These are phyloP conservation scores for Tetraodon nigroviridis DNA, from an alignment of 2,113 vertebrate species.

Conservation along the genomic window DNA sequence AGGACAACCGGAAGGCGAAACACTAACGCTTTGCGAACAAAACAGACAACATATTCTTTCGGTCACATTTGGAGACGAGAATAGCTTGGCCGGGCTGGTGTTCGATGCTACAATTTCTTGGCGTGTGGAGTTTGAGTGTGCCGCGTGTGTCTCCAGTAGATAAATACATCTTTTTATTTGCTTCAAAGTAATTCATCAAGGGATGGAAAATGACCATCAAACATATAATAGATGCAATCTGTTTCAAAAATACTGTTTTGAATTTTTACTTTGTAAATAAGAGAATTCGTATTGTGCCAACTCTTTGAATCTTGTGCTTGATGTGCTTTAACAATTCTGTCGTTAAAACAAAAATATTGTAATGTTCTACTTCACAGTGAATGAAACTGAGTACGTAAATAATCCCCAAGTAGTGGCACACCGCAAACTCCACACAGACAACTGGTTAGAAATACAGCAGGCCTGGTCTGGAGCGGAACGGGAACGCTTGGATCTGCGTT, in stretches of 20 bases:
- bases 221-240: too few relatives aligned
- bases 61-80: constrained; percentile 23
- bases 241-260: neutral
- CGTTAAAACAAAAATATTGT: too few relatives aligned
- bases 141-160: constrained; percentile 2
- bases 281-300: too few relatives aligned
- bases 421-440: constrained; percentile 6
- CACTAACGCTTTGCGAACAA: constrained; percentile 50
- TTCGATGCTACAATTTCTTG: constrained; percentile 12
- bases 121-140: constrained; percentile 10
- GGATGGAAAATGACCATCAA: too few relatives aligned
- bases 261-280: neutral
- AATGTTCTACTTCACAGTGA: too few relatives aligned
- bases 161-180: neutral
- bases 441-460: constrained; percentile 11
- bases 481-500: constrained; percentile 3
- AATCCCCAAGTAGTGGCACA: neutral
- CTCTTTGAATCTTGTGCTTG: too few relatives aligned
- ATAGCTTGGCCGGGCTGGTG: constrained; percentile 1
- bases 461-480: constrained; percentile 18
- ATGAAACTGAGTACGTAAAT: neutral
- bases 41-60: constrained; percentile 39
- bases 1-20: constrained; percentile 26
- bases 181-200: too few relatives aligned
- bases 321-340: too few relatives aligned